Conservation (phyloP, 2,888 invertebrate genomes). For the Prosopocoilus inquinatus region DNA sequence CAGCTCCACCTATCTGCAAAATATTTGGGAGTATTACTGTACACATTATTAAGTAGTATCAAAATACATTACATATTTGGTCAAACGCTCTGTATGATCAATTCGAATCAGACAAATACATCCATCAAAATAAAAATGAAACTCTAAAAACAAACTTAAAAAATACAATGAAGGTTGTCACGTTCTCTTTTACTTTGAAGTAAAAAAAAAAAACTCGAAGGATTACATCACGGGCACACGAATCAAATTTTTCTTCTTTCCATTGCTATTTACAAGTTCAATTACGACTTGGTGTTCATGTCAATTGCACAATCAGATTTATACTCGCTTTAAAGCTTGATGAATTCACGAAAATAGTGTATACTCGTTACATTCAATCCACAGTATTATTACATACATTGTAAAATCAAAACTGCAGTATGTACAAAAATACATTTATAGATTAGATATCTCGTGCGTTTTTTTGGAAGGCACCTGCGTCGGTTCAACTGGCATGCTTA, state of each 20-base stretch:
- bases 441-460: constrained; percentile 13
- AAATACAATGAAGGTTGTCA: too few species aligned
- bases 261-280: not conserved
- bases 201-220: not conserved
- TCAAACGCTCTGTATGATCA: too few species aligned
- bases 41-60: too few species aligned
- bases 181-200: not conserved
- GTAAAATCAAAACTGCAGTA: constrained; percentile 8
- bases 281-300: constrained; percentile 1
- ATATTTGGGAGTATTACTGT: too few species aligned
- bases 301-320: constrained; percentile 15
- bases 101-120: too few species aligned
- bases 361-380: not conserved
- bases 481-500: constrained; percentile 69
- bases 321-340: constrained; percentile 12
- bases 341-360: not conserved
- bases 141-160: too few species aligned
- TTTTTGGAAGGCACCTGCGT: constrained; percentile 40
- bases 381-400: constrained; percentile 6
- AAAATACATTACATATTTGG: too few species aligned
- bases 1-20: too few species aligned
- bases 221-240: not conserved
- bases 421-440: constrained; percentile 22
- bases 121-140: too few species aligned
- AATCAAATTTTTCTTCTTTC: not conserved